These are phyloP conservation scores for Heteromurus nitidus DNA, from an alignment of 2,888 invertebrate genomes.

Conservation along the genomic window DNA sequence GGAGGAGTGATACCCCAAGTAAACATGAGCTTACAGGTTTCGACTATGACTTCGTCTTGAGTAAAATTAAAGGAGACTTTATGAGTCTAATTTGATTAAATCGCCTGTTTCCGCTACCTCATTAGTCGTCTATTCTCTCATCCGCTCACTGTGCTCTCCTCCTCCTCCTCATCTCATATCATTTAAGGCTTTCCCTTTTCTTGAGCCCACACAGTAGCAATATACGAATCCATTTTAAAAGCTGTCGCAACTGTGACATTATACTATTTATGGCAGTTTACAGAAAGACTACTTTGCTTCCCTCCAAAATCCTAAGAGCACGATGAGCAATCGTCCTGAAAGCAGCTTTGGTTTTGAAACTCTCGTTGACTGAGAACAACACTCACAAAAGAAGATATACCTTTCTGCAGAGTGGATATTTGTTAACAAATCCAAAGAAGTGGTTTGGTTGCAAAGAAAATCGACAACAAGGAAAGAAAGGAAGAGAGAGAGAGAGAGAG, in stretches of 20 bases:
- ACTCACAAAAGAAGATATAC: slow-evolving; percentile 13
- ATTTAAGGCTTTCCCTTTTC: slow-evolving; percentile 5
- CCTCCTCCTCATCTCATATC: slow-evolving; percentile 22
- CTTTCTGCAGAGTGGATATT: no score
- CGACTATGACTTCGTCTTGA: slow-evolving; percentile 52
- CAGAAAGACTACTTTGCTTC: no score
- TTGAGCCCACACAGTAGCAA: not conserved
- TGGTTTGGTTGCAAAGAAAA: not conserved
- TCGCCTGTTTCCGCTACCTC: slow-evolving; percentile 67
- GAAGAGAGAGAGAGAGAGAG: not conserved
- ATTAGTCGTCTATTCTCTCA: slow-evolving; percentile 65
- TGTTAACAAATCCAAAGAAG: no score
- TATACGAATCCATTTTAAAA: no score
- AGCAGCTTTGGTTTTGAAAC: slow-evolving; percentile 28
- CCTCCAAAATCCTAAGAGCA: slow-evolving; percentile 11
- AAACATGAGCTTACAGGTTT: slow-evolving; percentile 59
- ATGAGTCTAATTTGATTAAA: slow-evolving; percentile 68
- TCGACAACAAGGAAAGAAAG: not conserved
- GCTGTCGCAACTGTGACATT: no score
- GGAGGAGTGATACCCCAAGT: slow-evolving; percentile 15
- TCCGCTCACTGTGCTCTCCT: slow-evolving; percentile 9
- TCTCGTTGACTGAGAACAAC: slow-evolving; percentile 37
- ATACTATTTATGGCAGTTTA: no score
- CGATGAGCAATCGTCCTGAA: slow-evolving; percentile 36
- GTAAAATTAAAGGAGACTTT: slow-evolving; percentile 64